phyloP scores from a whole-genome alignment of 2,113 vertebrate species.

The Gallinago undulata region DNA sequence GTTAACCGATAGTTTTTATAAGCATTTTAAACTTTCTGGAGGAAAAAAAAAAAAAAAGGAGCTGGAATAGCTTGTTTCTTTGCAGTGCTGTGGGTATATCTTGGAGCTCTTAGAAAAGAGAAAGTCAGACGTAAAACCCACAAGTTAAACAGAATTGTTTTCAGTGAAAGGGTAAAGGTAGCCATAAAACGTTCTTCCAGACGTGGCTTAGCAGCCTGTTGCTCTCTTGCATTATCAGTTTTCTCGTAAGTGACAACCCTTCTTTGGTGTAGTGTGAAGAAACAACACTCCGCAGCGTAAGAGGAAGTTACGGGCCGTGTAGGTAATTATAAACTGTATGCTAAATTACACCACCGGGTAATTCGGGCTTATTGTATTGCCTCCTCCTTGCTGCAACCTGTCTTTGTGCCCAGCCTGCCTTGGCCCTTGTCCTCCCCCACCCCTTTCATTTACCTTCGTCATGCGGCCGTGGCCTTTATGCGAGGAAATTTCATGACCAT shows the following conservation, averaged over 20 bases:
- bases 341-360: background rate
- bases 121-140: background rate
- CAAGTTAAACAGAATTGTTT: background rate
- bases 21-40: background rate
- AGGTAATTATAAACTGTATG: conserved; percentile 25
- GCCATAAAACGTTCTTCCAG: background rate
- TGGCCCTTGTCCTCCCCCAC: background rate
- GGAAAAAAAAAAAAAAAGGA: no score
- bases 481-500: background rate
- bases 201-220: background rate
- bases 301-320: conserved; percentile 36
- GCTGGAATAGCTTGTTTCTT: background rate
- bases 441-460: background rate
- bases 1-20: background rate
- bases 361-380: background rate
- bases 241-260: background rate
- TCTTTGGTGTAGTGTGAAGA: background rate
- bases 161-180: background rate
- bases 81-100: background rate
- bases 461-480: rapidly evolving
- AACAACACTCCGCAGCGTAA: background rate
- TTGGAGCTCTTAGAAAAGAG: background rate
- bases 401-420: background rate
- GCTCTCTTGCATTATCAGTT: background rate
- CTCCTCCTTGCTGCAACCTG: background rate